Evolutionary conservation across 2,113 vertebrate genomes (phyloP).

Genomic region (Synchiropus splendidus): DNA sequence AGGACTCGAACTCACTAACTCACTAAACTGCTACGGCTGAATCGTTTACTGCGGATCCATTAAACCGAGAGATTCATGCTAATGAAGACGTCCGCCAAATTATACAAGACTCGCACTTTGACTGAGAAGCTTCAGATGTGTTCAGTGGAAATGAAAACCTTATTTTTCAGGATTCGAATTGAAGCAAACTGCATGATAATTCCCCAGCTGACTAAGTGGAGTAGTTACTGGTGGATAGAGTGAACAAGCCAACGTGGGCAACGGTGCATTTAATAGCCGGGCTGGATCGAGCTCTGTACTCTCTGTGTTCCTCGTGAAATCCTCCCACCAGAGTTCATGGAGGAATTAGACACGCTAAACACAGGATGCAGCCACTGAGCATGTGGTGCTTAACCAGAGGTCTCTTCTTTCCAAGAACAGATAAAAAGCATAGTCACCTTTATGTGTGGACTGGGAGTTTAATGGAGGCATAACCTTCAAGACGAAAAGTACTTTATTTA

Average conservation of each 20-base stretch:
- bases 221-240: conserved; percentile 53
- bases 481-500: conserved; percentile 44
- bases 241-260: conserved; percentile 38
- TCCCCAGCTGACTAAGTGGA: conserved; percentile 51
- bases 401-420: conserved; percentile 24
- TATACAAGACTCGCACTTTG: no score
- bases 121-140: conserved; percentile 4
- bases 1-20: conserved; percentile 23
- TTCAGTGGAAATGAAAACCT: conserved; percentile 50
- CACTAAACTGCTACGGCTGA: conserved; percentile 3
- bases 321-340: conserved; percentile 47
- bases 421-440: conserved; percentile 44
- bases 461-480: conserved; percentile 49
- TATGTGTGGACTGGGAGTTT: conserved; percentile 46
- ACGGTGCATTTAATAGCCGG: conserved; percentile 55
- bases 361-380: conserved; percentile 46
- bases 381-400: conserved; percentile 50
- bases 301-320: conserved; percentile 44
- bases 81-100: no score
- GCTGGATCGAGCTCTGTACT: conserved; percentile 51
- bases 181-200: conserved; percentile 58
- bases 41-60: conserved; percentile 12
- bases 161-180: conserved; percentile 59
- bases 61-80: not conserved
- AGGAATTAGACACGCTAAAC: conserved; percentile 34